Conservation (phyloP, 2,888 invertebrate species). For the Phyto melanocephala region DNA sequence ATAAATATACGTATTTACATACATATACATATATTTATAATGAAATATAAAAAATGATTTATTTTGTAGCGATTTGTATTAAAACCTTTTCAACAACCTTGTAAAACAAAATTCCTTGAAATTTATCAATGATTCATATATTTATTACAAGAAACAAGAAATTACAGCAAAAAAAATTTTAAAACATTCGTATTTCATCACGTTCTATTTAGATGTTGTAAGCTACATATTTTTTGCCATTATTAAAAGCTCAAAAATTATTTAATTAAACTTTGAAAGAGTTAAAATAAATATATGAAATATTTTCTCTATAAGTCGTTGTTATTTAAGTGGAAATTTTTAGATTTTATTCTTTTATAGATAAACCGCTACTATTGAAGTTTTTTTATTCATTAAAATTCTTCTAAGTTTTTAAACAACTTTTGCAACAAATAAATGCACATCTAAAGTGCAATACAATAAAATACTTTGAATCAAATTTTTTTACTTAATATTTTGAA, state of each 20-base stretch:
- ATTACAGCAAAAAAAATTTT: not conserved
- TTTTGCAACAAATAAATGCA: conserved; percentile 13
- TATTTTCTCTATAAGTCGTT: not conserved
- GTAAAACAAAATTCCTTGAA: conserved; percentile 23
- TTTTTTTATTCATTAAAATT: not conserved
- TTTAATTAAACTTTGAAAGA: conserved; percentile 11
- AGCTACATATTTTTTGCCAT: not conserved
- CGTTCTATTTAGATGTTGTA: not conserved
- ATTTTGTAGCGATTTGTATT: not conserved
- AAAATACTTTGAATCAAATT: conserved; percentile 3
- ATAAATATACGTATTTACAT: no score
- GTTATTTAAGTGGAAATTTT: conserved; percentile 7
- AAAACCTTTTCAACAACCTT: conserved; percentile 4
- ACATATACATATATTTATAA: no score
- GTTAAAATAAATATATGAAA: not conserved
- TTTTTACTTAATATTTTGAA: conserved; percentile 11
- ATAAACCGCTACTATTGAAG: conserved; percentile 19
- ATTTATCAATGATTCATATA: not conserved
- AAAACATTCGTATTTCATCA: conserved; percentile 18
- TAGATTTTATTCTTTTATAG: conserved; percentile 9
- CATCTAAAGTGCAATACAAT: conserved; percentile 6
- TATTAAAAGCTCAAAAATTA: conserved; percentile 15
- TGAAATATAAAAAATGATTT: conserved; percentile 6
- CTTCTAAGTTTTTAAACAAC: conserved; percentile 7
- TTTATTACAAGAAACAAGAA: not conserved